A percentile compares a stretch with the other conserved stretches of the same genome.
Evolutionary conservation across 2,888 invertebrate genomes (phyloP).

Genomic region (Acanthopleura granulata): DNA sequence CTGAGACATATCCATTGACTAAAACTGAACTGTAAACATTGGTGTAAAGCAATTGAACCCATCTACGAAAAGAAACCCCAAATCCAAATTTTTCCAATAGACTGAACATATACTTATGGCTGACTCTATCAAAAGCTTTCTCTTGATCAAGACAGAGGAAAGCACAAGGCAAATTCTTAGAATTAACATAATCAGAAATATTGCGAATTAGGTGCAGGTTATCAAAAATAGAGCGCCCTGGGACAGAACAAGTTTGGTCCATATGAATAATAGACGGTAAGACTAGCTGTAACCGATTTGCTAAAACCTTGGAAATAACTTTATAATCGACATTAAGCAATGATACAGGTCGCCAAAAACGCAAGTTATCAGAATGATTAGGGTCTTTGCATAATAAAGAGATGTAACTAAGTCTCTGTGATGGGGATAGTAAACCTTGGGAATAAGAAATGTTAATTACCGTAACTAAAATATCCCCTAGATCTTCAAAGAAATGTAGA

Average conservation of each 20-base stretch:
- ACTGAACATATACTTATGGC: slow-evolving; percentile 19
- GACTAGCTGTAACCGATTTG: slow-evolving; percentile 22
- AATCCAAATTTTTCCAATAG: slow-evolving; percentile 13
- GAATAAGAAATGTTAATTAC: slow-evolving; percentile 15
- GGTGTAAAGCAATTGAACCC: slow-evolving; percentile 18
- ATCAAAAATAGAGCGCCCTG: slow-evolving; percentile 21
- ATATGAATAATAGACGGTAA: slow-evolving; percentile 21
- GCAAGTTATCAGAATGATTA: neutral
- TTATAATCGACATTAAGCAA: slow-evolving; percentile 23
- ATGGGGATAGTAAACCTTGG: neutral
- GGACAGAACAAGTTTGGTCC: slow-evolving; percentile 25
- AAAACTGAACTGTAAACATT: slow-evolving; percentile 9
- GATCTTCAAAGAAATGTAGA: neutral
- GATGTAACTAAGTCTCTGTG: slow-evolving; percentile 3
- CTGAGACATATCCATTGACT: slow-evolving; percentile 21
- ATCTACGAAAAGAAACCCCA: slow-evolving; percentile 20
- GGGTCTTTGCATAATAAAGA: slow-evolving; percentile 19
- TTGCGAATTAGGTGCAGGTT: slow-evolving; percentile 23
- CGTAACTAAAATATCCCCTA: neutral
- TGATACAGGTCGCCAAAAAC: slow-evolving; percentile 25
- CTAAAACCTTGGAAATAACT: slow-evolving; percentile 23
- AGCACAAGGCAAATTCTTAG: neutral
- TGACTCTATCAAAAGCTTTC: slow-evolving; percentile 28
- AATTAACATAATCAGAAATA: slow-evolving; percentile 26
- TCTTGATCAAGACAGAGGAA: slow-evolving; percentile 24